Base-by-base conservation (phyloP, 2,888 invertebrate genomes). In the Morinoia aosen region DNA sequence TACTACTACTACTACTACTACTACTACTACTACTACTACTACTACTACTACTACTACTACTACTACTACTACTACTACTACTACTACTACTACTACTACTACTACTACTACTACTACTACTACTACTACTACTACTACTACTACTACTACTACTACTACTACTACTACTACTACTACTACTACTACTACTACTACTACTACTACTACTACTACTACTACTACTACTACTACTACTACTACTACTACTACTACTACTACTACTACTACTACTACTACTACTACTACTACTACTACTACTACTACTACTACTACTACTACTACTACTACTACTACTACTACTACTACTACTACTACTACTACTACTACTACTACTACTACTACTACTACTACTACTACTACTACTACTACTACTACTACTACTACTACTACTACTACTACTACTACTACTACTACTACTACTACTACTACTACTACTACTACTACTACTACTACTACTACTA, bases 271-370 rank as follows among this genome's bases (percentile, higher is more conserved):
- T 95, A 25, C 48, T 39, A 19, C 8, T 8, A 95, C 95, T 95
- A 39, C 64, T 95, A 95, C 95, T 76, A 76, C 88, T 76, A 76
- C 88, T 76, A 76, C 88, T 76, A 25, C 25, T 19, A 25, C 88
- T 76, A 76, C 88, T 76, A 76, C 88, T 76, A 76, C 88, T 76
- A 76, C 25, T 76, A 76, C 88, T 76, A 76, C 88, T 76, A 76
- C 88, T 76, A 76, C 88, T 76, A 76, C 19, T 76, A 76, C 88
- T 76, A 25, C 25, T 19, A 25, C 88, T 76, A 76, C 88, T n/a
- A n/a, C n/a, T n/a, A n/a, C n/a, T n/a, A n/a, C n/a, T n/a, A 76
- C 88, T 76, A 76, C 88, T 76, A 76, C 88, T 76, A 76, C 88
- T 76, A 76, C 88, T 76, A 76, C 88, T 76, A 76, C 88, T 76